These are phyloP conservation scores for Eupithecia abbreviata DNA, from an alignment of 2,888 invertebrate species.

Conservation along the genomic window DNA sequence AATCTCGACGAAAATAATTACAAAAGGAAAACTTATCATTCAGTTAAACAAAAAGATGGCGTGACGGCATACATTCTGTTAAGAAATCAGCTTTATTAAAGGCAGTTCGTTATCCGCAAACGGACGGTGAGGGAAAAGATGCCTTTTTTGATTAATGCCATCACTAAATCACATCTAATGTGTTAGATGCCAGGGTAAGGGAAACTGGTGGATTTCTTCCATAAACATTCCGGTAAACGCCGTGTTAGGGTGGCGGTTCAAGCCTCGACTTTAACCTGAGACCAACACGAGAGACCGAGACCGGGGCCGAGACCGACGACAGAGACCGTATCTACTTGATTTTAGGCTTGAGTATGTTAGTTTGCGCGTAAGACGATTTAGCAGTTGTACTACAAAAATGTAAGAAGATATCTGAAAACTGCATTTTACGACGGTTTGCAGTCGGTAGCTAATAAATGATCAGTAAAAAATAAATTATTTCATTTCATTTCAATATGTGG, in stretches of 20 bases:
- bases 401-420: too few species aligned
- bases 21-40: neutral
- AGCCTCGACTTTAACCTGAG: neutral
- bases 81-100: constrained; percentile 50
- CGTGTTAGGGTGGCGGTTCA: constrained; percentile 41
- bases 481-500: too few species aligned
- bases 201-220: constrained; percentile 50
- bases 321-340: neutral
- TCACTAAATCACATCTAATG: constrained; percentile 68
- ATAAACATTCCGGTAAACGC: constrained; percentile 51
- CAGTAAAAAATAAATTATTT: too few species aligned
- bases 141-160: constrained; percentile 65
- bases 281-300: neutral
- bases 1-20: neutral
- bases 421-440: too few species aligned
- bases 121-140: constrained; percentile 42
- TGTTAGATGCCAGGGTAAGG: constrained; percentile 51
- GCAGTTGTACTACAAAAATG: too few species aligned
- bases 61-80: constrained; percentile 21
- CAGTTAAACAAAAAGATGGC: constrained; percentile 9
- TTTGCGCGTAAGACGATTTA: neutral
- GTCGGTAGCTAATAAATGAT: too few species aligned
- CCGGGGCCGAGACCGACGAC: neutral
- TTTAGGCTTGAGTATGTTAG: neutral
- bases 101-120: constrained; percentile 45